Evolutionary conservation across 2,113 vertebrate genomes (phyloP), one percentile per base, ranked within the genome.

Genomic region (Otocyon megalotis): DNA sequence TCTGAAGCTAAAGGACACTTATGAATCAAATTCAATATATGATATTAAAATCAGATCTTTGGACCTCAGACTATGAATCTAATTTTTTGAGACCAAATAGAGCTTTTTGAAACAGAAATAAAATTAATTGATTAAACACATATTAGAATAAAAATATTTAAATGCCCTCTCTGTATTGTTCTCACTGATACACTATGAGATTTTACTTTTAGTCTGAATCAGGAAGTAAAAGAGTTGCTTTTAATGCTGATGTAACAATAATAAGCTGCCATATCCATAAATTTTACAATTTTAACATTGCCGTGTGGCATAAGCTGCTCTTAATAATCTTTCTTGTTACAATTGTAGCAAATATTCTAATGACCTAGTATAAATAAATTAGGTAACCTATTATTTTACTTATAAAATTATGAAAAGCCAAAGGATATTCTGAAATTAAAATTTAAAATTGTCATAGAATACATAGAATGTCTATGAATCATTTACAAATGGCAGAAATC

Each of bases 191-290:
- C 24, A 56, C 17, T 48, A 65, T 58, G 24, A 13, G 19, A 88
- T 88, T 88, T 88, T 65, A 83, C 2, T 72, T 92, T 17, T 37
- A 48, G 79, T 96, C 6, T 94, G 43, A 88, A 71, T 79, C 28
- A 20, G 50, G 32, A 89, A 76, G 82, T 67, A 48, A 32, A 12
- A 81, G 14, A 54, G 16, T n/a, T 81, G 2, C 3, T 26, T 74
- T 60, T 67, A 67, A 58, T 48, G 11, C 1, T 87, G 53, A 43
- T 48, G 6, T 35, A 76, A 82, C 8, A 82, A 72, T 81, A 94
- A 62, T 48, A 48, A 90, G 3, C 4, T 48, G 14, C 6, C 20
- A 43, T 74, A 80, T 97, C 16, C 2, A 35, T 56, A 35, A 85
- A 56, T 65, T 80, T 92, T 92, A 30, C 1, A 67, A 67, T 24